Conservation (phyloP, 2,888 invertebrate genomes). For the Morinoia aosen region DNA sequence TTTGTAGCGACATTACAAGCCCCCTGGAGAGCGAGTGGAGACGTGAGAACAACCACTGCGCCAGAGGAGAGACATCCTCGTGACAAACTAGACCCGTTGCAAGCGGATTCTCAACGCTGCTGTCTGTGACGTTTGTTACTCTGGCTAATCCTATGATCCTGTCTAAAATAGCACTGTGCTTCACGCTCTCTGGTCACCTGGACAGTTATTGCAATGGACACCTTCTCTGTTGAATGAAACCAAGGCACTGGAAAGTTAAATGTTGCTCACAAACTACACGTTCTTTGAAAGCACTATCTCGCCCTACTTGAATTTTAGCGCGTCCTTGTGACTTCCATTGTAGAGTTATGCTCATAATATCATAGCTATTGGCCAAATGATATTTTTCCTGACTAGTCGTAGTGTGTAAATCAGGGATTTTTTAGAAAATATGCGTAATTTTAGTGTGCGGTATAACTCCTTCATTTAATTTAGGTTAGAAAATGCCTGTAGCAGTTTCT, state of each 20-base stretch:
- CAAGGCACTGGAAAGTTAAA: not conserved
- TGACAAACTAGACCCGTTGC: not conserved
- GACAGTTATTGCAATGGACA: conserved; percentile 4
- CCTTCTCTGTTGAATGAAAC: not conserved
- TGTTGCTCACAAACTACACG: not conserved
- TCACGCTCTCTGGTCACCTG: not conserved
- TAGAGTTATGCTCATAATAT: not conserved
- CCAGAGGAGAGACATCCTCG: not conserved
- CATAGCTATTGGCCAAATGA: not conserved
- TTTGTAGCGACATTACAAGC: not conserved
- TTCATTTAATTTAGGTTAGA: too few relatives aligned
- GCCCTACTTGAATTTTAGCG: not conserved
- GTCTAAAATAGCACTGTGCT: not conserved
- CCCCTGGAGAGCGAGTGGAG: not conserved
- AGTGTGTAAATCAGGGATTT: too few relatives aligned
- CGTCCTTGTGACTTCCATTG: not conserved
- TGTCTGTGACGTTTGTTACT: not conserved
- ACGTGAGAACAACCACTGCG: not conserved
- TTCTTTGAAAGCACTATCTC: not conserved
- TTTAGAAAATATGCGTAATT: too few relatives aligned
- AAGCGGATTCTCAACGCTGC: not conserved
- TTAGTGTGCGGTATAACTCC: too few relatives aligned
- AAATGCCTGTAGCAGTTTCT: too few relatives aligned
- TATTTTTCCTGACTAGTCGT: too few relatives aligned
- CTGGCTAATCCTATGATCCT: not conserved